Conservation (phyloP, 2,113 vertebrate genomes). For the Condylura cristata region DNA sequence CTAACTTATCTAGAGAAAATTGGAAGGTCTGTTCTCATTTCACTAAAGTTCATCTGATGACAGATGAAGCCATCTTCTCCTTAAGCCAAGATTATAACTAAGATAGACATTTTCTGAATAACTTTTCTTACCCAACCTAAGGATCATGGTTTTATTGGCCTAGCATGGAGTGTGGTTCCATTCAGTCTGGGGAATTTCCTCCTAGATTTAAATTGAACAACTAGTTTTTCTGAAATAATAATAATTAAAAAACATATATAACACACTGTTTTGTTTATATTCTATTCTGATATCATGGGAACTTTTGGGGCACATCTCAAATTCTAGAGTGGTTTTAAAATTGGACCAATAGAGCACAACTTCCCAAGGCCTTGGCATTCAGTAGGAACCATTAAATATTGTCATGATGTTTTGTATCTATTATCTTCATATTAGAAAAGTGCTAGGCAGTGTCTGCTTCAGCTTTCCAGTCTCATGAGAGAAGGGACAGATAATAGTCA, state of each 20-base stretch:
- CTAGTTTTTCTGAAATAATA: slow-evolving; percentile 42
- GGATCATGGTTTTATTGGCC: neutral
- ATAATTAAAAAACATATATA: too few species aligned
- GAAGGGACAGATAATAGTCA: neutral
- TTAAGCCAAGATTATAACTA: neutral
- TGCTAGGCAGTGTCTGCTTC: neutral
- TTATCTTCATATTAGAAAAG: slow-evolving; percentile 53
- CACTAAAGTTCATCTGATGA: neutral
- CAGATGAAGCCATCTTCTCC: neutral
- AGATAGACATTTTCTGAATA: neutral
- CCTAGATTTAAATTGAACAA: neutral
- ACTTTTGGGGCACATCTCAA: slow-evolving; percentile 1
- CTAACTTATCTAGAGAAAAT: neutral
- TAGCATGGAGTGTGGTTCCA: neutral
- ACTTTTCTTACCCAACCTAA: neutral
- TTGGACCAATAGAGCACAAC: neutral
- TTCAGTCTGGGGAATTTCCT: neutral
- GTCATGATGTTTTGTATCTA: neutral
- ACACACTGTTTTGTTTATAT: neutral
- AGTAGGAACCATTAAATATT: slow-evolving; percentile 59
- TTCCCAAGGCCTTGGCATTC: neutral
- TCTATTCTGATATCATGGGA: neutral
- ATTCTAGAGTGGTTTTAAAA: slow-evolving; percentile 22
- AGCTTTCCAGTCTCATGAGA: neutral
- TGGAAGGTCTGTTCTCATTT: neutral